Base-by-base conservation (phyloP, 1,140 invertebrate species). In the Drosophila kanapiae region DNA sequence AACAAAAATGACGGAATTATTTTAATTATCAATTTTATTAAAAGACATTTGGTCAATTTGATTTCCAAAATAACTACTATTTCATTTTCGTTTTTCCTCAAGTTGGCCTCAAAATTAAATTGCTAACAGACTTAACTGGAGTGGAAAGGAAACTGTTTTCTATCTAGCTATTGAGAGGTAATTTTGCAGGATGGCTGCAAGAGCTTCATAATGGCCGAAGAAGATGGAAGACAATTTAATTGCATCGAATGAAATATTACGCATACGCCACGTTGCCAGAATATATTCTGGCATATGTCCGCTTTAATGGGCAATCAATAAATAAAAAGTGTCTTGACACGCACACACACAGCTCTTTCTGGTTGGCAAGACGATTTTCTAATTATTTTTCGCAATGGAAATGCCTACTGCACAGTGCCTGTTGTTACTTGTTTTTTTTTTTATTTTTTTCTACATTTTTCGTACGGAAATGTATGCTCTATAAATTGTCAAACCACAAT, bases 401-500 rank as follows among this genome's bases (percentile, higher is more conserved):
- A 67, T 65, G 18, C 38, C 3, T 16, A 10, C 38, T 47, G 16
- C 31, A 27, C 37, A 11, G 29, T 13, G 9, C 6, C 31, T n/a
- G 14, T 31, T 53, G 13, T 1, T 6, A n/a, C 6, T 8, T 13
- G 27, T 49, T 1, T 29, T 31, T 54, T 37, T 37, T 61, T 42
- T 65, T 43, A 45, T 61, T 48, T 75, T 70, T 69, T 65, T 48
- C 5, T n/a, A 5, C 14, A 8, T 49, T 51, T 33, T 71, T 48
- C 18, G 31, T 40, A 11, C 40, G 51, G 40, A 85, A 84, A 65
- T 82, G 75, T 58, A 48, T 54, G 49, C 68, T 49, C 82, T 47
- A 85, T 85, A 85, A 85, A 85, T 85, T 81, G 68, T 57, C 42
- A 72, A 68, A 65, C 74, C 74, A 69, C 82, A 85, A 80, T 79